Evolutionary conservation across 23 tunicate species (phyloP).

Genomic region (Phallusia fumigata): DNA sequence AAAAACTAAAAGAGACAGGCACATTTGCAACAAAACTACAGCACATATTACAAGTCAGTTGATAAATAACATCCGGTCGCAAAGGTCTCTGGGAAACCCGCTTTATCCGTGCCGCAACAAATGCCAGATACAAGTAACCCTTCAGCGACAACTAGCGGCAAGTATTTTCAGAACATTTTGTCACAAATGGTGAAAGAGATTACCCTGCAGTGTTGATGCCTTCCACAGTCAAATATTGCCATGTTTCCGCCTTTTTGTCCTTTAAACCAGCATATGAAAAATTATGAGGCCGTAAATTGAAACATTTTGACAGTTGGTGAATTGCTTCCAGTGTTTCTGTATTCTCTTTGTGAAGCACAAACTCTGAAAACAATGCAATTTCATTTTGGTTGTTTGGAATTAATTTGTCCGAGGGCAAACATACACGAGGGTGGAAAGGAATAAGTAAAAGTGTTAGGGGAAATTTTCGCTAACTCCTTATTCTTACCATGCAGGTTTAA

Average conservation of each 20-base stretch:
- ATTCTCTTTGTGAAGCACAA: background rate
- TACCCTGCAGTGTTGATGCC: background rate
- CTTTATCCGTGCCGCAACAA: too few relatives aligned
- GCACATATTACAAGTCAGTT: too few relatives aligned
- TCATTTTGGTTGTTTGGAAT: background rate
- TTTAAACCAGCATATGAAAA: background rate
- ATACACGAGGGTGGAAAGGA: too few relatives aligned
- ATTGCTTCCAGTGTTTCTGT: background rate
- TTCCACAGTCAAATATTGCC: background rate
- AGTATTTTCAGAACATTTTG: too few relatives aligned
- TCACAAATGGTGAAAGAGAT: background rate
- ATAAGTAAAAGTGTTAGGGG: background rate
- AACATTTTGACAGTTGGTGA: background rate
- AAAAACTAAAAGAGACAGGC: too few relatives aligned
- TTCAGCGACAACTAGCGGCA: too few relatives aligned
- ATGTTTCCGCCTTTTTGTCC: conserved; percentile 2
- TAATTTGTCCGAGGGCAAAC: too few relatives aligned
- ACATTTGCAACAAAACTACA: too few relatives aligned
- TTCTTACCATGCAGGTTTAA: too few relatives aligned
- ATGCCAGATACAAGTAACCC: too few relatives aligned
- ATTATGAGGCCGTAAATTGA: background rate
- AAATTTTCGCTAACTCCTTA: background rate
- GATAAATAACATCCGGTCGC: too few relatives aligned
- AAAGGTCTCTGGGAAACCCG: too few relatives aligned
- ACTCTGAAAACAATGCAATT: background rate